phyloP scores from a whole-genome alignment of 2,888 invertebrate genomes.

The Stegana nigrithorax region DNA sequence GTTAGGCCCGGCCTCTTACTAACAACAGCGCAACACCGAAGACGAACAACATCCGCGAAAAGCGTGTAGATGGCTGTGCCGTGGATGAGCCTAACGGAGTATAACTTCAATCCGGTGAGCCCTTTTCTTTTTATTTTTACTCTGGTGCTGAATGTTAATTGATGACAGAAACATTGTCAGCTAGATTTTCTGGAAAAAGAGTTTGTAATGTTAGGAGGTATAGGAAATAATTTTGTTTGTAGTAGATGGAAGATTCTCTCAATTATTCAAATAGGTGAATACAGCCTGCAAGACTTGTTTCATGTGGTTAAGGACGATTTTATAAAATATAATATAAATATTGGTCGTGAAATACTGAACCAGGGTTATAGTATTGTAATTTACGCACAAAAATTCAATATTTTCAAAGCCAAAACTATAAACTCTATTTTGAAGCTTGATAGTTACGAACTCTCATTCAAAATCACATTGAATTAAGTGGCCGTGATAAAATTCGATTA shows the following conservation, averaged over 20 bases:
- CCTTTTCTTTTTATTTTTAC: neutral
- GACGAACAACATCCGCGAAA: neutral
- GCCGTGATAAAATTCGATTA: too few species aligned
- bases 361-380: neutral
- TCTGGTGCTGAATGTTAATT: neutral
- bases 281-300: neutral
- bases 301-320: neutral
- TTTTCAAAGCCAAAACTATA: too few species aligned
- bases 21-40: too few species aligned
- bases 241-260: neutral
- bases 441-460: neutral
- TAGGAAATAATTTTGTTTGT: neutral
- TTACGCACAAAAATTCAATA: too few species aligned
- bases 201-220: neutral
- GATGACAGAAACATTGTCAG: neutral
- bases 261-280: neutral
- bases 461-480: neutral
- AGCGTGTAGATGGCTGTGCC: neutral
- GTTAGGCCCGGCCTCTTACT: too few species aligned
- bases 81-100: neutral
- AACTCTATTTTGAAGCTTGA: neutral
- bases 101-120: neutral
- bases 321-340: neutral
- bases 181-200: neutral
- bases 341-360: neutral